phyloP scores from a whole-genome alignment of 1,140 invertebrate genomes.

The Mycetomoellerius zeteki region DNA sequence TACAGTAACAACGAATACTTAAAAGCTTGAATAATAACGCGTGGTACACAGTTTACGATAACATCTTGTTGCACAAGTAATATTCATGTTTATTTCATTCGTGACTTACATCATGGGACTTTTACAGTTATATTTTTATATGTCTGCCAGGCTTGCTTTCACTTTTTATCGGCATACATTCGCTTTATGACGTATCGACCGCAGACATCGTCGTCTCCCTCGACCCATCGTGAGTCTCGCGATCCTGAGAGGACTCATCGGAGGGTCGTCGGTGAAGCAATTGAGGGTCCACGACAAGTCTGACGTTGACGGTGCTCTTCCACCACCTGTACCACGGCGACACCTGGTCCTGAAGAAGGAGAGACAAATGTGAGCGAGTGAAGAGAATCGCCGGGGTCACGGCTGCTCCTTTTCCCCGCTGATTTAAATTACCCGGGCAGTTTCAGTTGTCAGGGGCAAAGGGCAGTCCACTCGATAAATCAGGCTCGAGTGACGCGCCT shows the following conservation, averaged over 20 bases:
- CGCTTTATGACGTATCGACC: slow-evolving; percentile 41
- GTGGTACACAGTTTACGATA: neutral
- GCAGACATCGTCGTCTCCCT: slow-evolving; percentile 54
- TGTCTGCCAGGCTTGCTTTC: neutral
- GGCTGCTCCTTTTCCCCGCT: slow-evolving; percentile 40
- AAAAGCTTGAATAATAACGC: neutral
- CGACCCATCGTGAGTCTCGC: slow-evolving; percentile 69
- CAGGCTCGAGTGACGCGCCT: slow-evolving; percentile 59
- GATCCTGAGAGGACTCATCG: slow-evolving; percentile 71
- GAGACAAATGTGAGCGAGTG: slow-evolving; percentile 45
- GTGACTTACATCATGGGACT: neutral
- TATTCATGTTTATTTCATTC: slow-evolving; percentile 25
- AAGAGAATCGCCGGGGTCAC: neutral
- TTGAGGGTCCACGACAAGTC: slow-evolving; percentile 81
- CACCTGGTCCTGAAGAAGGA: slow-evolving; percentile 82
- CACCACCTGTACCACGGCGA: slow-evolving; percentile 86
- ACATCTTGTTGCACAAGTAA: neutral
- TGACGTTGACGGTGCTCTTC: slow-evolving; percentile 83
- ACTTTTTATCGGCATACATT: neutral
- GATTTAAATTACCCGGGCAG: slow-evolving; percentile 72
- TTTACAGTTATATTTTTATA: slow-evolving; percentile 36
- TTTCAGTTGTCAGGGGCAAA: slow-evolving; percentile 73
- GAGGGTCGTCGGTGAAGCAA: slow-evolving; percentile 73
- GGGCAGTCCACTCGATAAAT: slow-evolving; percentile 73
- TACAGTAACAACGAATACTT: neutral